Percentiles rank a stretch among this genome's conserved stretches.
These are phyloP conservation scores for Dasyornis broadbenti DNA, from an alignment of 2,113 vertebrate genomes.

Conservation along the genomic window DNA sequence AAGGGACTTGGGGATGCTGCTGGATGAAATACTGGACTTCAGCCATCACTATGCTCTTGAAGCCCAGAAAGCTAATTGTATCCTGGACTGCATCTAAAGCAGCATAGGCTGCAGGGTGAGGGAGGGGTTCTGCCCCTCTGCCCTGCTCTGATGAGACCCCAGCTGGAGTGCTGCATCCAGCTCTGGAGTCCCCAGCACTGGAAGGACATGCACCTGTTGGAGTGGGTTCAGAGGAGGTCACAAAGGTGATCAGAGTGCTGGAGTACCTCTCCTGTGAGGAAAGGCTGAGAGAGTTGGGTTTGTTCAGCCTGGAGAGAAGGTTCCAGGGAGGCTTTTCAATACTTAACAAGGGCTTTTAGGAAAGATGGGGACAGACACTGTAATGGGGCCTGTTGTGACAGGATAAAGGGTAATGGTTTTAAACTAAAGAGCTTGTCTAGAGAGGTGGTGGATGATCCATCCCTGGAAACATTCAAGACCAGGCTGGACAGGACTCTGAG, in stretches of 20 bases:
- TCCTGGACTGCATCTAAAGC: neutral
- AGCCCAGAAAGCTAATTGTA: neutral
- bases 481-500: neutral
- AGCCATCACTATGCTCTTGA: neutral
- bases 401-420: neutral
- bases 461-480: neutral
- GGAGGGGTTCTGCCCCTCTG: neutral
- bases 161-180: neutral
- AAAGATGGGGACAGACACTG: neutral
- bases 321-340: neutral
- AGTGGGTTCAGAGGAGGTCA: neutral
- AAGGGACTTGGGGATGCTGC: neutral
- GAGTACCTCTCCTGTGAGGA: neutral
- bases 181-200: neutral
- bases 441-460: neutral
- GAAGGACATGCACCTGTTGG: neutral
- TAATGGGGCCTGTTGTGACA: fast-evolving
- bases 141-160: neutral
- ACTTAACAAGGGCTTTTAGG: fast-evolving
- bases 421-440: neutral
- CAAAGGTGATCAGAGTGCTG: neutral
- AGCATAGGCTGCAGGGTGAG: fast-evolving
- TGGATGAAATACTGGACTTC: neutral
- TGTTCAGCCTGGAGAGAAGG: neutral
- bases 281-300: neutral